These are phyloP conservation scores for Arctia plantaginis DNA, from an alignment of 2,888 invertebrate species.

Conservation along the genomic window DNA sequence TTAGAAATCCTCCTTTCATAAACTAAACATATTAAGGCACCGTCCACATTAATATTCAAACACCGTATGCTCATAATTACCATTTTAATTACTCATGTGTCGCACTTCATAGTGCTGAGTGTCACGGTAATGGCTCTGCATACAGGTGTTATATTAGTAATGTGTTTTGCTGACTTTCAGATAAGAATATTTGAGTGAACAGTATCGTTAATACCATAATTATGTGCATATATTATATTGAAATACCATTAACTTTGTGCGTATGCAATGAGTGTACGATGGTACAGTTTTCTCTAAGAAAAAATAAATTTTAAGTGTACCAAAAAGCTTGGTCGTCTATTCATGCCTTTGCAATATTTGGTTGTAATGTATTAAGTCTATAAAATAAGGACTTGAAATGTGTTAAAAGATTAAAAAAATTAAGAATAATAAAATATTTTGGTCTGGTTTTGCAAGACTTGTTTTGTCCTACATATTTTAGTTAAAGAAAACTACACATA, in stretches of 20 bases:
- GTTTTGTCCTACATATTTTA: neutral
- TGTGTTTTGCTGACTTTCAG: conserved; percentile 1
- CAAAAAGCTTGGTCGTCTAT: neutral
- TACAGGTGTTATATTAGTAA: conserved; percentile 6
- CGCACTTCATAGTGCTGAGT: conserved; percentile 27
- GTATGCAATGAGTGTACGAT: neutral
- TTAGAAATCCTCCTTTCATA: conserved; percentile 32
- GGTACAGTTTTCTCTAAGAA: neutral
- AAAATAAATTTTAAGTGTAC: neutral
- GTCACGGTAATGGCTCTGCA: neutral
- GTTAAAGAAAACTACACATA: too few species aligned
- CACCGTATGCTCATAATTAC: conserved; percentile 46
- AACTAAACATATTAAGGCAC: conserved; percentile 37
- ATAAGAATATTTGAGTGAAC: neutral
- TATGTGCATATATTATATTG: neutral
- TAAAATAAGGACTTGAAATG: too few species aligned
- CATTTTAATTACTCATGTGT: conserved; percentile 49
- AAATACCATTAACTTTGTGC: neutral
- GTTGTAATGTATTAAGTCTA: too few species aligned
- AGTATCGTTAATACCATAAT: neutral
- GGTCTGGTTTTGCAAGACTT: too few species aligned
- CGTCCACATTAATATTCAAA: conserved; percentile 41
- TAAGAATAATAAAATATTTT: too few species aligned
- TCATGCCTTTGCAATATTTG: neutral
- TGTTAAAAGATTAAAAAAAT: too few species aligned